Evolutionary conservation across 2,888 invertebrate genomes (phyloP).

Genomic region (Meliscaeva auricollis): DNA sequence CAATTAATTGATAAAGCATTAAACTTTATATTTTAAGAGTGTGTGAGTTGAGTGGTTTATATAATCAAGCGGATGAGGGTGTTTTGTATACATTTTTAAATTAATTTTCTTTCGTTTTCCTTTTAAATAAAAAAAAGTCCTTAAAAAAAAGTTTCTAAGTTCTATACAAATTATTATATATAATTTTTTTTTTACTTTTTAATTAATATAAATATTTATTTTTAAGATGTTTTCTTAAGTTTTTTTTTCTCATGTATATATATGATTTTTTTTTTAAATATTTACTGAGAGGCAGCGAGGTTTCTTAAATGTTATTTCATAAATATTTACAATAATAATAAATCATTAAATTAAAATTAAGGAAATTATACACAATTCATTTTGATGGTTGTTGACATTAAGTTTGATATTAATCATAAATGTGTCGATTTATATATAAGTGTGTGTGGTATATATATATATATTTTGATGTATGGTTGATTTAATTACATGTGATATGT

Average conservation of each 20-base stretch:
- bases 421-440: constrained; percentile 18
- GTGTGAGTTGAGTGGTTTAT: constrained; percentile 11
- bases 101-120: constrained; percentile 44
- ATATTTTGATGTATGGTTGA: constrained; percentile 57
- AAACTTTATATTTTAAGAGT: constrained; percentile 26
- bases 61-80: constrained; percentile 10
- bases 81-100: constrained; percentile 36
- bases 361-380: constrained; percentile 72
- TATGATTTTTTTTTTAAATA: constrained; percentile 67
- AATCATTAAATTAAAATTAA: constrained; percentile 44
- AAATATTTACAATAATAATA: constrained; percentile 72
- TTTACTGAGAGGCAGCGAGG: constrained; percentile 83
- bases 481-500: constrained; percentile 68
- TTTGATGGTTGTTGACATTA: constrained; percentile 46
- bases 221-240: constrained; percentile 60
- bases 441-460: constrained; percentile 17
- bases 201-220: constrained; percentile 66
- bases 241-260: constrained; percentile 67
- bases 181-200: constrained; percentile 39
- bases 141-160: constrained; percentile 59
- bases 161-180: constrained; percentile 52
- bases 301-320: constrained; percentile 77
- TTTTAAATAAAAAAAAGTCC: constrained; percentile 59
- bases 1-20: constrained; percentile 42
- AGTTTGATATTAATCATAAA: constrained; percentile 2